Evolutionary conservation across 2,888 invertebrate species (phyloP).

Genomic region (Eupelmus urozonus): DNA sequence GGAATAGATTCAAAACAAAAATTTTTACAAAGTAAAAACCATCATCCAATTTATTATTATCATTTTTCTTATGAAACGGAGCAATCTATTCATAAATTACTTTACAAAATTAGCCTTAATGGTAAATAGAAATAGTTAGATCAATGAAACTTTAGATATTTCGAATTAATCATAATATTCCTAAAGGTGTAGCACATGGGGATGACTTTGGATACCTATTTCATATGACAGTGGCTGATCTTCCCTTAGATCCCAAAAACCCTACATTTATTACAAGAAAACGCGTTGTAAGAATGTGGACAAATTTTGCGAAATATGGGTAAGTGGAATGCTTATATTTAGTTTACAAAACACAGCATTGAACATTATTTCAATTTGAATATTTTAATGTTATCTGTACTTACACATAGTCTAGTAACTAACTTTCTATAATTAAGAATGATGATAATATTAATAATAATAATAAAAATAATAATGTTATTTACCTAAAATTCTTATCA

Average conservation of each 20-base stretch:
- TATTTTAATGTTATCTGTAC: neutral
- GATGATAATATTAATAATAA: too few relatives aligned
- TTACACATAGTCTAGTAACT: neutral
- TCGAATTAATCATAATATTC: too few relatives aligned
- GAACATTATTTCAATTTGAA: neutral
- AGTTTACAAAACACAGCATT: neutral
- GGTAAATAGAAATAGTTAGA: slow-evolving; percentile 37
- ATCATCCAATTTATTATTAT: slow-evolving; percentile 63
- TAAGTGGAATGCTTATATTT: slow-evolving; percentile 75
- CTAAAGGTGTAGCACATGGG: slow-evolving; percentile 80
- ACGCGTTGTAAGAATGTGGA: slow-evolving; percentile 80
- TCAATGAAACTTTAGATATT: neutral
- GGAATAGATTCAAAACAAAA: slow-evolving; percentile 64
- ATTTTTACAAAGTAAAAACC: slow-evolving; percentile 44
- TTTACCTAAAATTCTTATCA: neutral
- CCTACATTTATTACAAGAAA: slow-evolving; percentile 72
- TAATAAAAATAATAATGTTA: too few relatives aligned
- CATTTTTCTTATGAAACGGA: slow-evolving; percentile 60
- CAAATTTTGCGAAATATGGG: slow-evolving; percentile 80
- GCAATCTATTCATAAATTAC: slow-evolving; percentile 50
- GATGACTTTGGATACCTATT: slow-evolving; percentile 82
- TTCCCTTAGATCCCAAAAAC: slow-evolving; percentile 9
- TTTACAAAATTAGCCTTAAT: slow-evolving; percentile 42
- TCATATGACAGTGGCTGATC: slow-evolving; percentile 68
- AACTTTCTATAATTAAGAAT: neutral